Evolutionary conservation across 2,797 vertebrate genomes (phyloP).

Genomic region (Zalophus californianus): DNA sequence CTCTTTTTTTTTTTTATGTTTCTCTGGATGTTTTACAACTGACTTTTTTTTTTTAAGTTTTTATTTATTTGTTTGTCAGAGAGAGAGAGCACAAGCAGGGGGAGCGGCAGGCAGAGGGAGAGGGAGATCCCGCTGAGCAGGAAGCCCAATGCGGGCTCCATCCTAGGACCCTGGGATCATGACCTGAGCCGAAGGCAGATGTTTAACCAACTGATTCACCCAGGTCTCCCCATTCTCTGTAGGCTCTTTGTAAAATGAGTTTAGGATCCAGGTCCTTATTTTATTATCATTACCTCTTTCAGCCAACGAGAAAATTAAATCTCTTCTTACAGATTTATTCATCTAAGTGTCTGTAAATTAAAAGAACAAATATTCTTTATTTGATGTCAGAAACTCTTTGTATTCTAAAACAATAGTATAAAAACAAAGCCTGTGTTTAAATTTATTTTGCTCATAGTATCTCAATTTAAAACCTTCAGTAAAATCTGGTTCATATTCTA

Average conservation of each 20-base stretch:
- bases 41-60: too few species aligned
- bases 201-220: too few species aligned
- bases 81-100: too few species aligned
- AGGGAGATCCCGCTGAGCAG: too few species aligned
- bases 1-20: background rate
- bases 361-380: slow-evolving; percentile 55
- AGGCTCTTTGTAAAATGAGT: slow-evolving; percentile 57
- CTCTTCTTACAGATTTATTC: slow-evolving; percentile 33
- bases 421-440: slow-evolving; percentile 29
- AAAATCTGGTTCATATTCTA: slow-evolving; percentile 21
- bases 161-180: too few species aligned
- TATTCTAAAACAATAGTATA: slow-evolving; percentile 55
- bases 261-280: background rate
- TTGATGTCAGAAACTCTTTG: slow-evolving; percentile 54
- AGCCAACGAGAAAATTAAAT: slow-evolving; percentile 54
- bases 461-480: slow-evolving; percentile 55
- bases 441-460: slow-evolving; percentile 50
- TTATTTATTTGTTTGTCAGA: too few species aligned
- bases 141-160: too few species aligned
- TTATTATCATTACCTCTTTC: slow-evolving; percentile 37
- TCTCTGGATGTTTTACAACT: too few species aligned
- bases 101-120: too few species aligned
- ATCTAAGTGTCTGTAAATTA: slow-evolving; percentile 1
- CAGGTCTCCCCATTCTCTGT: background rate
- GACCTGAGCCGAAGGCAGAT: too few species aligned